Conservation (phyloP, 2,113 vertebrate species). For the Rutilus rutilus region DNA sequence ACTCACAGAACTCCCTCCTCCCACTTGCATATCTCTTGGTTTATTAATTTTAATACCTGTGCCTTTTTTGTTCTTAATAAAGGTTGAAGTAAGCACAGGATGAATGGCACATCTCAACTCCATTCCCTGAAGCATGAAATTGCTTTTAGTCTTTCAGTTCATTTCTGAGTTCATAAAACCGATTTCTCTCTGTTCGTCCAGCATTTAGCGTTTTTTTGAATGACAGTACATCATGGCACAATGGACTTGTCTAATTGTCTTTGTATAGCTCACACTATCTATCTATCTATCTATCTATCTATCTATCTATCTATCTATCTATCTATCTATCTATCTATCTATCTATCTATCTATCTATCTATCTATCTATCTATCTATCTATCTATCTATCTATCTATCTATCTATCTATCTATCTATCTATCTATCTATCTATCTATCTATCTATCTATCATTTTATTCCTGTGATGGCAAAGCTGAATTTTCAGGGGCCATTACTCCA, state of each 20-base stretch:
- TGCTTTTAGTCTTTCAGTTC: slow-evolving; percentile 18
- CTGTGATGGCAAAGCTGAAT: too few relatives aligned
- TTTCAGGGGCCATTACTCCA: too few relatives aligned
- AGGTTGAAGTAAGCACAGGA: slow-evolving; percentile 22
- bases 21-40: slow-evolving; percentile 1
- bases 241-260: not conserved
- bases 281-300: too few relatives aligned
- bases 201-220: not conserved
- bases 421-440: accelerated
- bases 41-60: slow-evolving; percentile 44
- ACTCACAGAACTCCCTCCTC: not conserved
- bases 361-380: too few relatives aligned
- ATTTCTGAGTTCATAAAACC: slow-evolving; percentile 4
- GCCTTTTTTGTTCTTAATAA: slow-evolving; percentile 34
- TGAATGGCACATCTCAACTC: slow-evolving; percentile 19
- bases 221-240: not conserved
- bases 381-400: too few relatives aligned
- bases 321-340: too few relatives aligned
- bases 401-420: accelerated
- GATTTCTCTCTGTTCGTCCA: not conserved
- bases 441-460: too few relatives aligned
- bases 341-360: too few relatives aligned
- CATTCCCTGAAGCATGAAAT: slow-evolving; percentile 39
- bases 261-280: not conserved
- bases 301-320: too few relatives aligned